These are phyloP conservation scores for Kryphioiulus occultus DNA, from an alignment of 2,888 invertebrate species.

Conservation along the genomic window DNA sequence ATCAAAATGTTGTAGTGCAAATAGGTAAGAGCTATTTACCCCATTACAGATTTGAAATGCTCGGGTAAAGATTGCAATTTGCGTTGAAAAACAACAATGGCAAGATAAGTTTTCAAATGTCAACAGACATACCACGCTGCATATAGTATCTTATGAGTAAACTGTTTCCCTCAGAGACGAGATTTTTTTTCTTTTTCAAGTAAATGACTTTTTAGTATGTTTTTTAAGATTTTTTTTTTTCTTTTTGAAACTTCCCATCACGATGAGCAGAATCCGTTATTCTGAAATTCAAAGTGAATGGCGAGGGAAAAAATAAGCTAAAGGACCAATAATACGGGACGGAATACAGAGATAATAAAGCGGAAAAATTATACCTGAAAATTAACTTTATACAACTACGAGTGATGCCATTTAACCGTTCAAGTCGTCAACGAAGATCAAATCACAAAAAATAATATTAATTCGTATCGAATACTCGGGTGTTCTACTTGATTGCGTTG, in stretches of 20 bases:
- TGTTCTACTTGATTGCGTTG: conserved; percentile 4
- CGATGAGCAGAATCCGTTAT: not conserved
- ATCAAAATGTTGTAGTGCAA: conserved; percentile 29
- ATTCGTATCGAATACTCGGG: not conserved
- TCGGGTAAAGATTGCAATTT: not conserved
- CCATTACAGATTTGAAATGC: not conserved
- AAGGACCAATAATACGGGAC: conserved; percentile 16
- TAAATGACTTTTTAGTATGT: not conserved
- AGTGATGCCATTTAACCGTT: conserved; percentile 17
- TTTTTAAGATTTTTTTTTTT: conserved; percentile 7
- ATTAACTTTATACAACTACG: conserved; percentile 26
- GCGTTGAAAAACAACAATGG: not conserved
- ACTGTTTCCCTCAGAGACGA: not conserved
- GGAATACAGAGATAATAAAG: not conserved
- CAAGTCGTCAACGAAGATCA: conserved; percentile 35
- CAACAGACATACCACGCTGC: not conserved
- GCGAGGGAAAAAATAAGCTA: not conserved
- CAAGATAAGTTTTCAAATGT: not conserved
- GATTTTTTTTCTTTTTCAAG: not conserved
- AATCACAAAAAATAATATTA: conserved; percentile 18
- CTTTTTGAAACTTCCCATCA: not conserved
- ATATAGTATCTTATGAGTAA: not conserved
- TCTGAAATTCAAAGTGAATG: not conserved
- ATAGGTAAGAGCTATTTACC: not conserved
- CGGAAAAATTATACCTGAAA: conserved; percentile 13